A percentile compares a stretch with the other conserved stretches of the same genome.
phyloP scores from a whole-genome alignment of 1,140 invertebrate genomes.

The Drosophila navojoa region DNA sequence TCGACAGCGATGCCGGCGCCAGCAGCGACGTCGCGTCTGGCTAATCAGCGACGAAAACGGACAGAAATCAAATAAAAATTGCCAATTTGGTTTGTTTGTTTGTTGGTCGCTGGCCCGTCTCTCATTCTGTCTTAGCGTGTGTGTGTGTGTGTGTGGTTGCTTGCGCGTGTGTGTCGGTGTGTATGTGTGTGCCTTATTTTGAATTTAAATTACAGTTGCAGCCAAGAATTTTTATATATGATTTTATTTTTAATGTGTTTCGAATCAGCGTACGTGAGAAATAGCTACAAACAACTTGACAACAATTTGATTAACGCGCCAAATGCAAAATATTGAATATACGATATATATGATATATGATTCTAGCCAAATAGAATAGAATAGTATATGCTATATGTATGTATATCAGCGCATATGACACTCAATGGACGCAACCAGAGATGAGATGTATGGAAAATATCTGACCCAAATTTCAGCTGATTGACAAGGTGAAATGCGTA shows the following conservation, averaged over 20 bases:
- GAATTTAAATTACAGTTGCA: slow-evolving; percentile 71
- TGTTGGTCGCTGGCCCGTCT: slow-evolving; percentile 10
- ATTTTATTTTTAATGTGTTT: slow-evolving; percentile 72
- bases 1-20: slow-evolving; percentile 12
- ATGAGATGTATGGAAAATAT: slow-evolving; percentile 12
- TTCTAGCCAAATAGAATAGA: neutral
- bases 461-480: slow-evolving; percentile 49
- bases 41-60: slow-evolving; percentile 74
- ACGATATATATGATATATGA: neutral
- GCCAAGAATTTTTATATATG: slow-evolving; percentile 72
- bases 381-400: slow-evolving; percentile 8
- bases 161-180: neutral
- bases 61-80: slow-evolving; percentile 78
- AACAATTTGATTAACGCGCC: slow-evolving; percentile 9
- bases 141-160: neutral
- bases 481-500: slow-evolving; percentile 45
- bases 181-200: slow-evolving; percentile 58
- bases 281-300: slow-evolving; percentile 63
- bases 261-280: slow-evolving; percentile 63
- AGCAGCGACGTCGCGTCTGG: slow-evolving; percentile 2
- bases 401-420: slow-evolving; percentile 9
- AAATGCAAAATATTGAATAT: neutral
- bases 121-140: neutral
- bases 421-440: neutral
- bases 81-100: slow-evolving; percentile 66